Evolutionary conservation across 2,113 vertebrate species (phyloP).

Genomic region (Dissostichus mawsoni): DNA sequence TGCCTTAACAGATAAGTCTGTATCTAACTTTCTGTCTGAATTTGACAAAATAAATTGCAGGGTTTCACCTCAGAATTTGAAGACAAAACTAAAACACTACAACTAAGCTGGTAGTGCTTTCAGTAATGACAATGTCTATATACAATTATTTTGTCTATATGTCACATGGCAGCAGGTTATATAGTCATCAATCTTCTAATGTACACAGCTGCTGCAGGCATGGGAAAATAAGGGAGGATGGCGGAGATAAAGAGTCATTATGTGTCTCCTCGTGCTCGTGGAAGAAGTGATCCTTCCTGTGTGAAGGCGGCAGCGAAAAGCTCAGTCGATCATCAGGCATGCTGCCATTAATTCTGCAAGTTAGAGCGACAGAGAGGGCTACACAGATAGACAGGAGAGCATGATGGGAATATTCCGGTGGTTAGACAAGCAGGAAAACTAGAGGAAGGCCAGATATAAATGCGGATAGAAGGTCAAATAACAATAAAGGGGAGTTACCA

Average conservation of each 20-base stretch:
- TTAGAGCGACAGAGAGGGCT: neutral
- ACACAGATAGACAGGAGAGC: conserved; percentile 4
- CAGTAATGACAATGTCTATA: neutral
- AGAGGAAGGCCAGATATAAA: conserved; percentile 43
- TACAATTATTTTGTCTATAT: conserved; percentile 34
- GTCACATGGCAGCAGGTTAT: conserved; percentile 14
- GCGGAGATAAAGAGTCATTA: conserved; percentile 11
- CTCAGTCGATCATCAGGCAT: conserved; percentile 47
- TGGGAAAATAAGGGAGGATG: conserved; percentile 15
- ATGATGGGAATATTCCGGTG: conserved; percentile 38
- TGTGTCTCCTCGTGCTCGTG: conserved; percentile 11
- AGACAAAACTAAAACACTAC: neutral
- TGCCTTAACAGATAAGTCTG: neutral
- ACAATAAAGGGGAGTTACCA: conserved; percentile 3
- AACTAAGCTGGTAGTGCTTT: neutral
- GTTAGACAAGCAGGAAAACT: conserved; percentile 34
- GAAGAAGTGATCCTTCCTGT: conserved; percentile 40
- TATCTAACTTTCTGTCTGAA: neutral
- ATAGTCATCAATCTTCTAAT: neutral
- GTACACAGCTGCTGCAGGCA: conserved; percentile 49
- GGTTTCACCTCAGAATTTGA: neutral
- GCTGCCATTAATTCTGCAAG: conserved; percentile 7
- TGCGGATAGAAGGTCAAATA: conserved; percentile 45
- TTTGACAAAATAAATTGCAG: neutral
- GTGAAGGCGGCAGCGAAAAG: conserved; percentile 26